Base-by-base conservation (phyloP, 2,113 vertebrate genomes). In the Triplophysa dalaica region DNA sequence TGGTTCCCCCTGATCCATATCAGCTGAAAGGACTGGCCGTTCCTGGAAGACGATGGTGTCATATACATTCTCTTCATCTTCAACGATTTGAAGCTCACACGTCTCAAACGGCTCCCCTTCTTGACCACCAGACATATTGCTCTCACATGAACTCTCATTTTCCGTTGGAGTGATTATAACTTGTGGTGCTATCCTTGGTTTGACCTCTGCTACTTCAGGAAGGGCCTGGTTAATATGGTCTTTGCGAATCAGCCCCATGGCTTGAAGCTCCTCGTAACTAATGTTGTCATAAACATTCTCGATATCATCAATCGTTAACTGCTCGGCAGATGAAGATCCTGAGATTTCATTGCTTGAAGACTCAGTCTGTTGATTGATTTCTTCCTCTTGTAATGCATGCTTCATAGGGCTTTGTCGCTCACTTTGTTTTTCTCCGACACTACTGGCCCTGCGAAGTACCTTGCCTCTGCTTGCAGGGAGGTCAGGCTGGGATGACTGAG, bases 281-380 rank as follows among this genome's bases (percentile, higher is more conserved):
- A 99, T 97, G 80, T 99, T 99, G 82, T 99, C 97, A 81, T 99
- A 99, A 64, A 99, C 95, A 11, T 98, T 97, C 81, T 98, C 95
- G 56, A 97, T 92, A n/a, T 97, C 95, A 24, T 98, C 96, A 0
- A 95, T 79, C 0, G 94, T 96, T 80, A 99, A 78, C 87, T 98
- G 95, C 72, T 96, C 90, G 0, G 94, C 94, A 7, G 94, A 97
- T 3, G 95, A 95, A 19, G 92, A 94, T 11, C 64, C 91, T 17
- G 94, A 92, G 2, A 90, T 86, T 33, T 93, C 85, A 7, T 92
- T 93, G 85, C 92, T 92, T 41, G 93, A 93, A 0, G 91, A 92
- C 65, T 93, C 93, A 0, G 90, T 90, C 82, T 92, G 89, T 69
- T 87, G 50, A 24, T 82, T 70, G 29, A 65, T 88, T 74, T 89